Base-by-base conservation (phyloP, 2,888 invertebrate species). In the Adelphocoris suturalis region DNA sequence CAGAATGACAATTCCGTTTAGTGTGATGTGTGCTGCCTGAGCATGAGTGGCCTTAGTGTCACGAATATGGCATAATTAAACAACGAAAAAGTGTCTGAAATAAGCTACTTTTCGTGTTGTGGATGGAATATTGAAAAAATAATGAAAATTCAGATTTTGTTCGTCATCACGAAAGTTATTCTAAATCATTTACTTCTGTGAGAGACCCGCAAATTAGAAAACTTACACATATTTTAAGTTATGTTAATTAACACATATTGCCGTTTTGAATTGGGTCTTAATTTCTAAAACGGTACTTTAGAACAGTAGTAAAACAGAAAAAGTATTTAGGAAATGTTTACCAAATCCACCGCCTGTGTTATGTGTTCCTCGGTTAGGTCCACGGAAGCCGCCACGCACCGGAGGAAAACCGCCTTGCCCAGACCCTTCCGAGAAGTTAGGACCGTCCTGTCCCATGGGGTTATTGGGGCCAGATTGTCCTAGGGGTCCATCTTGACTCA, bases 341-440 rank as follows among this genome's bases (percentile, higher is more conserved):
- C 85, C 76, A 52, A 78, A 88, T 52, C 88, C 88, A 52, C 88
- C 88, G 37, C 78, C 76, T 11, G 76, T 52, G 52, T 57, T 23
- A 27, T 86, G 88, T 13, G 28, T 2, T 27, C 86, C 86, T 86
- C 86, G 48, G 76, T 75, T 76, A 12, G 27, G 16, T 12, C 76
- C 76, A 55, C 52, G 88, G 88, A 88, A 88, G 5, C 76, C 86
- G 3, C 86, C 86, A 14, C 76, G 75, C 13, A 23, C 19, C 14
- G 86, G 86, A 13, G 28, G 85, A 48, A 86, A 86, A 14, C 86
- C 86, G 2, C 88, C 88, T 88, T 88, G 88, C 13, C 85, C 85
- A 37, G 47, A 48, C 16, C 78, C 80, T 23, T 76, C 88, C 0
- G 78, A 28, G 76, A 76, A 55, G 27, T 55, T 48, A 55, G 88